A percentile compares a stretch with the other conserved stretches of the same genome.
phyloP scores from a whole-genome alignment of 2,888 invertebrate genomes.

The Caenorhabditis parvicauda region DNA sequence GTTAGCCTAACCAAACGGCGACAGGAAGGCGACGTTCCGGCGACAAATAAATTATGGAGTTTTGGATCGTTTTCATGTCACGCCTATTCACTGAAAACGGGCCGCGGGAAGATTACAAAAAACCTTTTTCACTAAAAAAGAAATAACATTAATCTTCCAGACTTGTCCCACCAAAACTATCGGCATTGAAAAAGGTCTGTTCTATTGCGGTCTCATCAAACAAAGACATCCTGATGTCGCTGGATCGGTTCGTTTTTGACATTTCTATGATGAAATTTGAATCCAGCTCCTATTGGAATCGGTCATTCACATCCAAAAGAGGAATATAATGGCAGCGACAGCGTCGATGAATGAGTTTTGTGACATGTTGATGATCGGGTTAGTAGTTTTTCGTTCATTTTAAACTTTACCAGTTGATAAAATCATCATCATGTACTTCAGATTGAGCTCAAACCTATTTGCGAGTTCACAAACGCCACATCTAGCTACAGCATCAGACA shows the following conservation, averaged over 20 bases:
- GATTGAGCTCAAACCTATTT: conserved; percentile 10
- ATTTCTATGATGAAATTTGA: background rate
- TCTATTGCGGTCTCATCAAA: conserved; percentile 7
- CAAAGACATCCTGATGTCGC: conserved; percentile 13
- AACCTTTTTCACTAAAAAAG: too few relatives aligned
- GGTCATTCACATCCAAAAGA: conserved; percentile 8
- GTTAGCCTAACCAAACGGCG: too few relatives aligned
- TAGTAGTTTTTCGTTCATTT: background rate
- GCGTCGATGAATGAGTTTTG: conserved; percentile 21
- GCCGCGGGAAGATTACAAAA: too few relatives aligned
- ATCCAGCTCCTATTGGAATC: conserved; percentile 21
- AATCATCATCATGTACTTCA: too few relatives aligned
- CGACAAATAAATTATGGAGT: too few relatives aligned
- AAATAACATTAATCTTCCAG: conserved; percentile 7
- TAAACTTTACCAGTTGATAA: background rate
- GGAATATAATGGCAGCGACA: conserved; percentile 13
- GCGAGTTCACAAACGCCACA: conserved; percentile 2
- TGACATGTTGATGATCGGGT: conserved; percentile 26
- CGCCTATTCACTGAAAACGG: too few relatives aligned
- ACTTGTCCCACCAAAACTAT: conserved; percentile 11
- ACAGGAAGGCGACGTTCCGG: too few relatives aligned
- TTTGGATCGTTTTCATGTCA: too few relatives aligned
- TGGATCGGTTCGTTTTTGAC: background rate
- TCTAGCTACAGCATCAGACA: conserved; percentile 9
- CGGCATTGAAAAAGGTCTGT: background rate